A percentile compares a stretch with the other conserved stretches of the same genome.
These are phyloP conservation scores for Meteorus colon DNA, from an alignment of 2,888 invertebrate species.

Conservation along the genomic window DNA sequence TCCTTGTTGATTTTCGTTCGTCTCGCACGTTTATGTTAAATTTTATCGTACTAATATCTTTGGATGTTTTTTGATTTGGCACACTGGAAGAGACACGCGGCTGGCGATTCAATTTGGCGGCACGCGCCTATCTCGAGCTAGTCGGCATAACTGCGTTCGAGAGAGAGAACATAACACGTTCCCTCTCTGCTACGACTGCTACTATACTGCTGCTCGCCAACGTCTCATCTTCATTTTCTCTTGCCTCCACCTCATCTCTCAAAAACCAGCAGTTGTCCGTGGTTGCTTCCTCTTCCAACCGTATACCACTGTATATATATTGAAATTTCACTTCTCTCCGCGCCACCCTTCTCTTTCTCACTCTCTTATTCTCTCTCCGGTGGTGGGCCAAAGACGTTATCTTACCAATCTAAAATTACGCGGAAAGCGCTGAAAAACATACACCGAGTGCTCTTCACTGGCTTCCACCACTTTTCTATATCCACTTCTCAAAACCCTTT, in stretches of 20 bases:
- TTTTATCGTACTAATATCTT: constrained; percentile 31
- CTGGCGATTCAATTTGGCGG: constrained; percentile 51
- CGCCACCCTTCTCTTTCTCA: constrained; percentile 38
- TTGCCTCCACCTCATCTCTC: constrained; percentile 44
- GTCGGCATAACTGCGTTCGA: constrained; percentile 70
- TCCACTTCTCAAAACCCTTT: constrained; percentile 21
- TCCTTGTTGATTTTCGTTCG: constrained; percentile 29
- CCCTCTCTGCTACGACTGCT: constrained; percentile 48
- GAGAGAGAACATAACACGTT: constrained; percentile 56
- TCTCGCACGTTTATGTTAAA: constrained; percentile 29
- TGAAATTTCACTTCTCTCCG: constrained; percentile 45
- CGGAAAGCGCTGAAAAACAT: constrained; percentile 62
- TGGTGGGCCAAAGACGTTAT: constrained; percentile 63
- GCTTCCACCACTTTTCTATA: constrained; percentile 31
- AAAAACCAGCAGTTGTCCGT: constrained; percentile 38
- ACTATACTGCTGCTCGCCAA: constrained; percentile 27
- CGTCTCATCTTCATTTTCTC: constrained; percentile 36
- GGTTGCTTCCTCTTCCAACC: constrained; percentile 46
- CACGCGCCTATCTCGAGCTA: constrained; percentile 57
- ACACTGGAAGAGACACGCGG: constrained; percentile 18
- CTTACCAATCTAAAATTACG: constrained; percentile 72
- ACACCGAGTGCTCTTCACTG: constrained; percentile 50
- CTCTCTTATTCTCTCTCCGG: constrained; percentile 50
- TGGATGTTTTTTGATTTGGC: constrained; percentile 37
- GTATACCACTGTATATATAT: constrained; percentile 38